phyloP scores from a whole-genome alignment of 2,888 invertebrate genomes.

The Scotopteryx bipunctaria region DNA sequence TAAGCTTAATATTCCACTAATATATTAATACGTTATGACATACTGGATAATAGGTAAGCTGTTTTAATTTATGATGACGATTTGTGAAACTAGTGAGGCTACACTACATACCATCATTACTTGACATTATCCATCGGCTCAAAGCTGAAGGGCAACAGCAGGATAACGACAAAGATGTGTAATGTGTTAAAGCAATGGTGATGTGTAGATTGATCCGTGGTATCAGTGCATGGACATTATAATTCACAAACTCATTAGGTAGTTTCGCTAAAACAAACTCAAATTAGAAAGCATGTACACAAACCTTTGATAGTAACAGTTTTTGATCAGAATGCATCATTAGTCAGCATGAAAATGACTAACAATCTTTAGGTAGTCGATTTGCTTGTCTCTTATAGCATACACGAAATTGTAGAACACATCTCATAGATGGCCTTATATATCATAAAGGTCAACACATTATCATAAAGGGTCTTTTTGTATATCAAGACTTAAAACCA shows the following conservation, averaged over 20 bases:
- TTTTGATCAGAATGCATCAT: neutral
- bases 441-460: too few species aligned
- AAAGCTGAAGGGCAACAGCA: too few species aligned
- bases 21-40: conserved; percentile 49
- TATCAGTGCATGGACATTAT: conserved; percentile 49
- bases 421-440: too few species aligned
- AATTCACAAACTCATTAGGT: conserved; percentile 21
- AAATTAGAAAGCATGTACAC: conserved; percentile 10
- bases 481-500: neutral
- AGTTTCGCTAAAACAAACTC: neutral
- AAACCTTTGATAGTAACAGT: neutral
- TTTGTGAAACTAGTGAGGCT: conserved; percentile 25
- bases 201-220: conserved; percentile 3
- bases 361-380: neutral
- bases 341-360: conserved; percentile 4
- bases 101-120: neutral
- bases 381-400: conserved; percentile 2
- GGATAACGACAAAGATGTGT: neutral
- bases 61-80: conserved; percentile 47
- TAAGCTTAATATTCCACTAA: conserved; percentile 58
- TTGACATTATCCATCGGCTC: too few species aligned
- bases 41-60: conserved; percentile 74
- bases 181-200: neutral
- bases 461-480: too few species aligned
- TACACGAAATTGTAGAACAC: neutral